Evolutionary conservation across 2,888 invertebrate species (phyloP), one percentile per base, ranked within the genome.

Genomic region (Homarus gammarus): DNA sequence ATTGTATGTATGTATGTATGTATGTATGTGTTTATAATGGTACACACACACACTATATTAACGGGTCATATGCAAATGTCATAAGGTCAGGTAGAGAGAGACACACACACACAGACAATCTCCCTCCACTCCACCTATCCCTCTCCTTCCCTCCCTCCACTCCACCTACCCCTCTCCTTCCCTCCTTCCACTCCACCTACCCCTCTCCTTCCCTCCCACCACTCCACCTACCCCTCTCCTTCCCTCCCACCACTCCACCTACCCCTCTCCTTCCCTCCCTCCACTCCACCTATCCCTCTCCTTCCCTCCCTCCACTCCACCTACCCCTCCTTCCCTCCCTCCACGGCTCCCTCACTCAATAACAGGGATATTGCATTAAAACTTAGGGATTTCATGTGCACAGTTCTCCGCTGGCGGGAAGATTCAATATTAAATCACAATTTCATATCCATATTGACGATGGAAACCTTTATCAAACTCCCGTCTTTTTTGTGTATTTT

Each of bases 401-500:
- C 44, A 44, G 44, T 44, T 44, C 44, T 44, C n/a, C 44, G 44
- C 44, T 44, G 6, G 10, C 6, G 44, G 44, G n/a, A 22, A 38
- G 22, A 18, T 40, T 79, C 79, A 79, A 79, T 79, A 79, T 79
- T 79, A 79, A 79, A 79, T 79, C 79, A 61, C 51, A 56, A 40
- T 61, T 79, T 56, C 36, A 36, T 61, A 56, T 79, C 56, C 79
- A 79, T 61, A 79, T 56, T n/a, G 79, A 79, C 33, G 36, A 79
- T 15, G 56, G 36, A 51, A 61, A 33, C 51, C 56, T 56, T 33
- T 56, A 31, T 51, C 31, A 5, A 12, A 12, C 49, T 49, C 51
- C 49, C 49, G 18, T 15, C 49, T 31, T 44, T 22, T 49, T 49
- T 8, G 1, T 44, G 33, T 75, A 44, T 15, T 31, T 79, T 8